Base-by-base conservation (phyloP, 2,113 vertebrate species). In the Scophthalmus maximus region DNA sequence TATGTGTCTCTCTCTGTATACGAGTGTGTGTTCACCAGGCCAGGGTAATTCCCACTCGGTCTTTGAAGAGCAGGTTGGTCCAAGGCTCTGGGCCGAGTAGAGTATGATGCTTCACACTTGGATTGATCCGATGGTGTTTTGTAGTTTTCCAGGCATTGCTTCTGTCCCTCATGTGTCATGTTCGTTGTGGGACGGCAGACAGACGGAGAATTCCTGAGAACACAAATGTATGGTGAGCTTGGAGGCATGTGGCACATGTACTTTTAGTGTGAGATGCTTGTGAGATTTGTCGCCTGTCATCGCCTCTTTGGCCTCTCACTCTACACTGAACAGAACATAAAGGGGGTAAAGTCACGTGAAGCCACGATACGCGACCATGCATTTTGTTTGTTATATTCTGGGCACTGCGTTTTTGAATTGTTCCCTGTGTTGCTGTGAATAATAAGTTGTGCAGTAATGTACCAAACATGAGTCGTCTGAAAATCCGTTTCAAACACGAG, bases 61-160 rank as follows among this genome's bases (percentile, higher is more conserved):
- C 81, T 86, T 82, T 84, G 75, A 88, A 83, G 78, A 86, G 66
- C 78, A 82, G 82, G 78, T 86, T 86, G 73, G 73, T 86, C 73
- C 68, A 78, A 72, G 60, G 72, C 84, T 76, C 63, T 4, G 10
- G 68, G 77, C 72, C 47, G 67, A 82, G 74, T 51, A 78, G 34
- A 77, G 51, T 63, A 62, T 55, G 71, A 87, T 76, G 73, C 68
- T 86, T 88, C 64, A 87, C 86, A 78, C 81, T 87, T 50, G 76
- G 64, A 58, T n/a, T 64, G 79, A 52, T 36, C 56, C 5, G 3
- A 58, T 65, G 52, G 68, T 84, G 79, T 88, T 85, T n/a, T 86
- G 85, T 82, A 78, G 71, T 84, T 84, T 86, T 84, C 75, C 73
- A 86, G 7, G n/a, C 67, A 29, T 69, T 64, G 73, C 75, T 69